Evolutionary conservation across 2,113 vertebrate genomes (phyloP), one percentile per base, ranked within the genome.

Genomic region (Phalacrocorax brasilianus): DNA sequence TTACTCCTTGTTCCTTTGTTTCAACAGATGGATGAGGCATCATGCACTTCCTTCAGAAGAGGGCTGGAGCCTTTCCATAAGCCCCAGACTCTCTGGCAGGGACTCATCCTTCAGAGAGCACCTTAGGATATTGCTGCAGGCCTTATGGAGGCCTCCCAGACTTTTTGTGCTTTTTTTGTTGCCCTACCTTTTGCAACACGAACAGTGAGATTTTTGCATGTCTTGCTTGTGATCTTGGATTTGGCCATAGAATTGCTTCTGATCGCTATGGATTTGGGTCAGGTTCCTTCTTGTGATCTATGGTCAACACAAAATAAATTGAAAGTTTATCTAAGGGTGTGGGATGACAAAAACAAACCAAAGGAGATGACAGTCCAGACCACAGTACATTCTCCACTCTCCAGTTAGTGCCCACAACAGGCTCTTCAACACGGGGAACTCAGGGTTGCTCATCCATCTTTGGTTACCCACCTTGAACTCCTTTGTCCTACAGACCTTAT

Each of bases 31-130:
- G 63, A 62, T 77, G 32, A 70, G 17, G 11, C 38, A 50, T 26
- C 7, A 1, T 30, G 68, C 0, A 0, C 30, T 72, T 24, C 38
- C 33, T 55, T 84, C 4, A 42, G 28, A 79, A 73, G 21, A 55
- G 10, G 6, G 28, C 30, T 85, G 59, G 50, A 87, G 28, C 1
- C 14, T 67, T 85, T 66, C 68, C 33, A 21, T 14, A 74, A 74
- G 30, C 4, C 32, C 26, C 58, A 83, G 52, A 52, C 23, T n/a
- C 12, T 24, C 67, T 90, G 79, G 13, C 63, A 95, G 20, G 18
- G 10, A 35, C 50, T 81, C 0, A 19, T 50, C 13, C 28, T 67
- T 58, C 33, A 55, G 30, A 81, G 24, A 66, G 35, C 7, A 47
- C 38, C 28, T 40, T 33, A 75, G 27, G 40, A 76, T 76, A 24